Conservation (phyloP, 1,140 invertebrate species). For the Anastrepha obliqua region DNA sequence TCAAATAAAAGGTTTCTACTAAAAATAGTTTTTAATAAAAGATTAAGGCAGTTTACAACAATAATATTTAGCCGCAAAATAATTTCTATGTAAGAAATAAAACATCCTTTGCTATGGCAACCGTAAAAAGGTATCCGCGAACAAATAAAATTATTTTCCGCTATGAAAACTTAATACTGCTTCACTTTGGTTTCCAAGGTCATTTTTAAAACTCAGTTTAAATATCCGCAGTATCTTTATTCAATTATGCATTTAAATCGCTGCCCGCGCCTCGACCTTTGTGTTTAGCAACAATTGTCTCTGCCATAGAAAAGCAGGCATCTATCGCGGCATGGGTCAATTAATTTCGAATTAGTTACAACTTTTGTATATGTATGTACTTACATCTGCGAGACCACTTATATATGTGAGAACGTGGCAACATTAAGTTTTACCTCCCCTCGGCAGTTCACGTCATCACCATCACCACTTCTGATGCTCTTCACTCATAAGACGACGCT, state of each 20-base stretch:
- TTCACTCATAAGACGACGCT: background rate
- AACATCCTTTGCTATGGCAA: no score
- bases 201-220: no score
- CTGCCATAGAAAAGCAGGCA: background rate
- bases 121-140: no score
- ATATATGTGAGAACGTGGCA: background rate
- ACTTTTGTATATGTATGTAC: background rate
- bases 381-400: no score
- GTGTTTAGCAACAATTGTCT: constrained; percentile 2
- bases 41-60: no score
- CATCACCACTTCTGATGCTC: background rate
- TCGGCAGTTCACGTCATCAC: background rate
- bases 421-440: background rate
- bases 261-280: constrained; percentile 7
- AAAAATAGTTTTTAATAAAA: no score
- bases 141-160: no score
- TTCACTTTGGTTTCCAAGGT: no score
- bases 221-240: background rate
- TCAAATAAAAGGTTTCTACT: no score
- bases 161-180: no score
- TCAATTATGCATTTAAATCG: background rate
- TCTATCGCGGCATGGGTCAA: constrained; percentile 2
- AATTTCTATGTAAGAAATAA: no score
- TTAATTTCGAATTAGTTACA: constrained; percentile 30
- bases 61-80: no score